phyloP scores from a whole-genome alignment of 2,113 vertebrate species.

The Callipepla californica region DNA sequence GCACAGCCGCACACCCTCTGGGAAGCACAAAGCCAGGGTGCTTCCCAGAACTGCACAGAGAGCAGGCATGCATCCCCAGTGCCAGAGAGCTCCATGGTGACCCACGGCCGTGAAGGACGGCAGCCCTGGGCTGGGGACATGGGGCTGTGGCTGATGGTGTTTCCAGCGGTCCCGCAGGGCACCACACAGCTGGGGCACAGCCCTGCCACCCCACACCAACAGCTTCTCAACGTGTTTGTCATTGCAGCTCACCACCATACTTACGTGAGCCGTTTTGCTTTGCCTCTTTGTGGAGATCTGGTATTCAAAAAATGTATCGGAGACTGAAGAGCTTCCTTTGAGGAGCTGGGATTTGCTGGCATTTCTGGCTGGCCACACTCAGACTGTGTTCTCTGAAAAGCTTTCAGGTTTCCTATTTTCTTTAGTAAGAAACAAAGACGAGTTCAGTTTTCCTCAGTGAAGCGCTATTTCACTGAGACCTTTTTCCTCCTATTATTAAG shows the following conservation, averaged over 20 bases:
- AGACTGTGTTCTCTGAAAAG: not conserved
- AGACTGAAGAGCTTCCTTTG: not conserved
- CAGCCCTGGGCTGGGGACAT: not conserved
- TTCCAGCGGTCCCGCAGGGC: not conserved
- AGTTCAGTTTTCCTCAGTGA: not conserved
- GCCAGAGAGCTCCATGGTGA: not conserved
- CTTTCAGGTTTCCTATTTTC: not conserved
- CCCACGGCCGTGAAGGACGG: not conserved
- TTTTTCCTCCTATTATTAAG: not conserved
- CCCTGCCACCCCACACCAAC: not conserved
- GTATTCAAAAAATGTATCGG: constrained; percentile 28
- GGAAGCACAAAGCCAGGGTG: not conserved
- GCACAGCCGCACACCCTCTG: not conserved
- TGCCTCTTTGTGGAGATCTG: not conserved
- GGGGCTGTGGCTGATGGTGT: not conserved
- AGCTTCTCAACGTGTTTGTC: not conserved
- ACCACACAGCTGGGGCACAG: not conserved
- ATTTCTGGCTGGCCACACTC: not conserved
- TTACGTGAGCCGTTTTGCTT: not conserved
- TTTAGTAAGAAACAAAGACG: not conserved
- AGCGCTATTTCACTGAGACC: not conserved
- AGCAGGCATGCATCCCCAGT: not conserved
- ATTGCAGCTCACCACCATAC: not conserved
- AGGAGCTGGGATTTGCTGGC: not conserved
- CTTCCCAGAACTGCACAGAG: not conserved